These are phyloP conservation scores for Drosophila yooni DNA, from an alignment of 2,888 invertebrate species.

Conservation along the genomic window DNA sequence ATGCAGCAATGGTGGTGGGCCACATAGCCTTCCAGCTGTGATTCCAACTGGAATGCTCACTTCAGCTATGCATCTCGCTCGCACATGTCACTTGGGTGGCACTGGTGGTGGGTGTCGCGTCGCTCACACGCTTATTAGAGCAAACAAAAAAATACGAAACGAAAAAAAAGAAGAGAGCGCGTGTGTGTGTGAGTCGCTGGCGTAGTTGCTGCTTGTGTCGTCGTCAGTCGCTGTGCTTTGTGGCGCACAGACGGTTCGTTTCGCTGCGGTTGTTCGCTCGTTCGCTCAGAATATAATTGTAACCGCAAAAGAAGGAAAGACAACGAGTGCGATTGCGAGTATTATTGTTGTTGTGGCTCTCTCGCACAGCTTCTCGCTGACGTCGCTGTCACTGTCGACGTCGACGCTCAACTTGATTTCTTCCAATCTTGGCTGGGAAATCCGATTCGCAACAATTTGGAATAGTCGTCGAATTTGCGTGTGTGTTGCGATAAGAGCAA, in stretches of 20 bases:
- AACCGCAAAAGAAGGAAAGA: conserved; percentile 38
- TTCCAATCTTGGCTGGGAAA: conserved; percentile 80
- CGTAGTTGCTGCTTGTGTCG: conserved; percentile 28
- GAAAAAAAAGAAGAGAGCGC: conserved; percentile 17
- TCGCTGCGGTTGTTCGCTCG: conserved; percentile 33
- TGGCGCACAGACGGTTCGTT: conserved; percentile 56
- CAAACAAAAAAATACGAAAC: conserved; percentile 17
- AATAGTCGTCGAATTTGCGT: conserved; percentile 74
- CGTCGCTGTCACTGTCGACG: conserved; percentile 38
- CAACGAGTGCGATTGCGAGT: conserved; percentile 40
- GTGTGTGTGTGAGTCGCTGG: conserved; percentile 10
- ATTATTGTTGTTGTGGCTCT: conserved; percentile 26
- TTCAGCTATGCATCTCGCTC: conserved; percentile 43
- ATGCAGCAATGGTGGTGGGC: conserved; percentile 69
- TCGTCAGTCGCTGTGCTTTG: conserved; percentile 65
- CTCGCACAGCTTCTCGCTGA: conserved; percentile 49
- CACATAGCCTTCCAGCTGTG: conserved; percentile 56
- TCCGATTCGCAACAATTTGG: conserved; percentile 80
- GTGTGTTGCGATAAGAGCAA: conserved; percentile 54
- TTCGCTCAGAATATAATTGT: conserved; percentile 35
- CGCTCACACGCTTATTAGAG: conserved; percentile 26
- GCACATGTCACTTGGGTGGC: conserved; percentile 20
- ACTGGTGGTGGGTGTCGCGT: conserved; percentile 39
- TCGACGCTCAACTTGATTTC: conserved; percentile 74
- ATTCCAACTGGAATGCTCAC: conserved; percentile 71